Evolutionary conservation across 1,140 invertebrate genomes (phyloP), one percentile per base, ranked within the genome.

Genomic region (Macrotrachela quadricornifera): DNA sequence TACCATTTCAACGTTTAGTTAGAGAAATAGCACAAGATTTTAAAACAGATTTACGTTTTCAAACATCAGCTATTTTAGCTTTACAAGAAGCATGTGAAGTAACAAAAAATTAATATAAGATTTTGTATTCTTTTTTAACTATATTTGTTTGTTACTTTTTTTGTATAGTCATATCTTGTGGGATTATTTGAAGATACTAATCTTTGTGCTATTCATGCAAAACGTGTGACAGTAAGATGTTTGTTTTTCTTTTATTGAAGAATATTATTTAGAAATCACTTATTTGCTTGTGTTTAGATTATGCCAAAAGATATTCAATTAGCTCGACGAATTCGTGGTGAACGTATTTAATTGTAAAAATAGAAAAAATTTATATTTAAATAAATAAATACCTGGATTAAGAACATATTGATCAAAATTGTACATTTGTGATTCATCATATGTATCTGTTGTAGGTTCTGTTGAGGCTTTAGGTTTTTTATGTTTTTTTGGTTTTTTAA

Each of bases 301-400:
- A 88, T 88, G 85, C 84, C 85, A 51, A 88, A 87, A 73, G 85
- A 90, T 64, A 90, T 91, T 62, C 85, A 90, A 59, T 57, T 66
- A 50, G 64, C 64, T 42, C 58, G 64, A 43, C 56, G 64, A 55
- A 66, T 67, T 50, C 58, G 65, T 38, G 64, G 65, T 37, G 65
- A 67, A 54, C 58, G 61, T 55, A 60, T 63, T 54, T 63, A 65
- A 59, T 30, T 30, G 21, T 30, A 30, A 8, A 30, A 30, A 30
- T 30, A 30, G 8, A 30, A 30, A 30, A 8, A 4, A 30, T 30
- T 2, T 4, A 30, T 30, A 30, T 30, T 30, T 4, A 30, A 30
- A 4, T 30, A 30, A 30, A 30, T 30, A 30, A 30, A 30, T 30
- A 30, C 21, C 21, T 30, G 21, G 2, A 30, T 30, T n/a, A n/a